phyloP scores from a whole-genome alignment of 2,888 invertebrate species.

The Belgica antarctica region DNA sequence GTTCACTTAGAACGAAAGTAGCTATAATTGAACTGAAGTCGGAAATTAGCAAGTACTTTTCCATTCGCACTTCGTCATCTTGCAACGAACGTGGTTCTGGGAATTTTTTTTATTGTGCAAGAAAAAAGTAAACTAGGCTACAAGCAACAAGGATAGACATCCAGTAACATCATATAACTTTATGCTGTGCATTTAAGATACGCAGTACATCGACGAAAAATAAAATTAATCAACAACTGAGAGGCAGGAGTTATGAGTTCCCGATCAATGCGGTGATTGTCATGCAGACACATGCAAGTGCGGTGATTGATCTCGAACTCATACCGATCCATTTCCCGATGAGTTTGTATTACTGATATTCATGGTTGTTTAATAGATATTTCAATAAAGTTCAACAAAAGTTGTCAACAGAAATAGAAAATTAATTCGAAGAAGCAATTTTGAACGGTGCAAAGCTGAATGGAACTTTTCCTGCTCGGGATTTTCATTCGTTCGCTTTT shows the following conservation, averaged over 20 bases:
- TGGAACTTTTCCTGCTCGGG: neutral
- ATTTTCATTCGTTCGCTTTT: no score
- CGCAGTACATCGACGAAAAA: conserved; percentile 4
- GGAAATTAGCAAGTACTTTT: conserved; percentile 27
- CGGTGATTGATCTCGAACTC: neutral
- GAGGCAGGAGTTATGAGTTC: neutral
- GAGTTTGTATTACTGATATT: conserved; percentile 43
- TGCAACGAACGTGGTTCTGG: no score
- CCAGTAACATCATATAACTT: conserved; percentile 26
- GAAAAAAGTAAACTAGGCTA: neutral
- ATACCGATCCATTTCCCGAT: neutral
- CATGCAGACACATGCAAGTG: neutral
- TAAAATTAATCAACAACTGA: conserved; percentile 23
- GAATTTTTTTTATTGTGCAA: conserved; percentile 30
- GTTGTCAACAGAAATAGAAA: conserved; percentile 9
- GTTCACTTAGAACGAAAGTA: conserved; percentile 8
- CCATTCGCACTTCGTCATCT: no score
- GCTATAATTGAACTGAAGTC: conserved; percentile 29
- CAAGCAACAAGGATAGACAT: conserved; percentile 39
- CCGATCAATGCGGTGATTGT: neutral
- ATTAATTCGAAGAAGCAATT: neutral
- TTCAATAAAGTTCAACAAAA: conserved; percentile 32
- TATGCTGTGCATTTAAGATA: neutral
- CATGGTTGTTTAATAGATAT: conserved; percentile 34
- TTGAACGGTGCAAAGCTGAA: neutral